phyloP scores from a whole-genome alignment of 2,888 invertebrate genomes.

The Zaprionus obscuricornis region DNA sequence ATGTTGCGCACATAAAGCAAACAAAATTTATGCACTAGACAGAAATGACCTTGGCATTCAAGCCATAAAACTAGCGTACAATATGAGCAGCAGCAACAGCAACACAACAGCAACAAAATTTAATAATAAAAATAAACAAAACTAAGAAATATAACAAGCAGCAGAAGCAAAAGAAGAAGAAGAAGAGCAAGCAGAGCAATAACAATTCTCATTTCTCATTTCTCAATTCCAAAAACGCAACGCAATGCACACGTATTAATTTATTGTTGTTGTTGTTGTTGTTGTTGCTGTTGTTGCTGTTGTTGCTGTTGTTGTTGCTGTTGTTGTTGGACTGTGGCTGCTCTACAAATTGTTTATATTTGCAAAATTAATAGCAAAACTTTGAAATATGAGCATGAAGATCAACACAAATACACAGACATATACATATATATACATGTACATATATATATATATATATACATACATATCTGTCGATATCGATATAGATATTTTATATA shows the following conservation, averaged over 20 bases:
- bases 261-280: neutral
- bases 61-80: constrained; percentile 43
- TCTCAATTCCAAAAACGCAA: neutral
- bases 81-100: constrained; percentile 7
- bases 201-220: neutral
- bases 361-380: constrained; percentile 27
- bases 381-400: neutral
- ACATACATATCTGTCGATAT: no score
- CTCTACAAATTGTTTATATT: constrained; percentile 27
- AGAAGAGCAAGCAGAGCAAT: neutral
- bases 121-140: constrained; percentile 27
- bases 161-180: no score
- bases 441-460: no score
- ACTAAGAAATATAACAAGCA: neutral
- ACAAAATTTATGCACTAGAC: constrained; percentile 38
- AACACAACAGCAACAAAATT: constrained; percentile 7
- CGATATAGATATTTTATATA: no score
- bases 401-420: no score
- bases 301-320: neutral
- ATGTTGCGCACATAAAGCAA: no score
- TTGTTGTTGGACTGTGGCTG: constrained; percentile 4
- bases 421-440: no score
- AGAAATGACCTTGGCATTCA: constrained; percentile 59
- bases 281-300: neutral
- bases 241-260: constrained; percentile 34